Base-by-base conservation (phyloP, 2,888 invertebrate species). In the Caenorhabditis doughertyi region DNA sequence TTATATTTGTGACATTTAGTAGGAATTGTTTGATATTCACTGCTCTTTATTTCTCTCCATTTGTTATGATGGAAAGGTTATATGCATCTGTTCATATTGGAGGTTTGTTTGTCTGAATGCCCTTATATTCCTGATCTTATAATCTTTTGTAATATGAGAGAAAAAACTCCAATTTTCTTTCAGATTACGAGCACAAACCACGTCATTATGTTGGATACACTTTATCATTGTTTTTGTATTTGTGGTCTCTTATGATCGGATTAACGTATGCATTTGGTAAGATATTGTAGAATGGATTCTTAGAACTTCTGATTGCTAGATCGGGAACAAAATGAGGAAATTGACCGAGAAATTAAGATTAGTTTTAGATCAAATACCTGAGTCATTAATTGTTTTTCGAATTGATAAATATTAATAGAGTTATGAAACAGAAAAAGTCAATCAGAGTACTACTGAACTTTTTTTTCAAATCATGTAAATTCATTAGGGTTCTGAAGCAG, bases 151-250 rank as follows among this genome's bases (percentile, higher is more conserved):
- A n/a, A n/a, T n/a, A n/a, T n/a, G n/a, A n/a, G n/a, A n/a, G n/a
- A n/a, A n/a, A n/a, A n/a, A 3, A 13, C 44, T 18, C 3, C 44
- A 3, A 62, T 9, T 11, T 44, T 62, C 11, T 13, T 64, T 21
- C 73, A 81, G 85, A 85, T 51, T 85, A 85, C 35, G 85, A 85
- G 53, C 67, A 76, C 51, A 81, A 81, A 44, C 85, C 83, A 7
- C 58, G 85, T 9, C 70, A 65, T n/a, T 79, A 81, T 53, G 68
- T 85, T 25, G 85, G 85, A 27, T 83, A 85, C 47, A 55, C 65
- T 5, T 27, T 85, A 8, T 79, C 79, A n/a, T 16, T 81, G 25
- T 51, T 81, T 25, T 62, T 85, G 60, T 81, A 85, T 49, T 16
- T 65, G 0, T 81, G 80, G 62, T 81, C 81, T 3, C 42, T 84